Conservation (phyloP, 2,888 invertebrate genomes). For the Limnephilus rhombicus region DNA sequence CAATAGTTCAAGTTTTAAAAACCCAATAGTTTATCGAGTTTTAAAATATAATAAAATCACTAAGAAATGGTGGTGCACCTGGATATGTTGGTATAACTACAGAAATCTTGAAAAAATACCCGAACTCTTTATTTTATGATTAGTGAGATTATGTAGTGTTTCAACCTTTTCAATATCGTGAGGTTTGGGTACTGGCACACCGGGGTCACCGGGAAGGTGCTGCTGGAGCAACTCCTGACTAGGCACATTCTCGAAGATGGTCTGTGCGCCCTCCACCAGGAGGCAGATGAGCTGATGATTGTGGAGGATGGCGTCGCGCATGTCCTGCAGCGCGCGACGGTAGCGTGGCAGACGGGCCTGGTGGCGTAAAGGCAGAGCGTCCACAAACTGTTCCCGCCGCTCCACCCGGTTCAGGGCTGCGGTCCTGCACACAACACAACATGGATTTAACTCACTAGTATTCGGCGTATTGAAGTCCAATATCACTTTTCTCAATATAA, state of each 20-base stretch:
- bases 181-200: slow-evolving; percentile 15
- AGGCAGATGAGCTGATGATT: slow-evolving; percentile 82
- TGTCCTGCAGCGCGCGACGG: slow-evolving; percentile 83
- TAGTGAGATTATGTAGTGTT: background rate
- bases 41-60: too few species aligned
- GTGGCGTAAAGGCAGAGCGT: slow-evolving; percentile 82
- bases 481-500: too few species aligned
- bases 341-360: slow-evolving; percentile 87
- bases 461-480: too few species aligned
- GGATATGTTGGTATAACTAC: too few species aligned
- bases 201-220: slow-evolving; percentile 65
- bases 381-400: slow-evolving; percentile 86
- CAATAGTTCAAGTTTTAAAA: too few species aligned
- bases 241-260: slow-evolving; percentile 88
- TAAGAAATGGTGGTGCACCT: too few species aligned
- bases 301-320: slow-evolving; percentile 89
- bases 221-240: slow-evolving; percentile 65
- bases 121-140: background rate
- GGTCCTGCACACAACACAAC: slow-evolving; percentile 76
- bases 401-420: slow-evolving; percentile 87
- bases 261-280: slow-evolving; percentile 88
- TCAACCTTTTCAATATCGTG: slow-evolving; percentile 73
- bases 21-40: too few species aligned
- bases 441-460: too few species aligned
- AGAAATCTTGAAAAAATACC: too few species aligned